A percentile compares a stretch with the other conserved stretches of the same genome.
Evolutionary conservation across 2,113 vertebrate genomes (phyloP).

Genomic region (Anoplopoma fimbria): DNA sequence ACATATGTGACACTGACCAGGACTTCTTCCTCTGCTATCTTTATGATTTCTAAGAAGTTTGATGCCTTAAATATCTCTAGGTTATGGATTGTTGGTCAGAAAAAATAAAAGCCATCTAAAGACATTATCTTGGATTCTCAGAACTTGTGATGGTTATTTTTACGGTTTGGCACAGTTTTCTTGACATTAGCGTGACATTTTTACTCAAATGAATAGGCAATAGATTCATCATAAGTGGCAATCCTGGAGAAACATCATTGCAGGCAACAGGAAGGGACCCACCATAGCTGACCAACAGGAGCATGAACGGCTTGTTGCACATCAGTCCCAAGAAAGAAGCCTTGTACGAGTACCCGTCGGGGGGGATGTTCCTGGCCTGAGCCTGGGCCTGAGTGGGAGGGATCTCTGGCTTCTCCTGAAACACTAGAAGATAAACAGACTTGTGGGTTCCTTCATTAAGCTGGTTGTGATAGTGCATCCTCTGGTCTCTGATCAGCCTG

Average conservation of each 20-base stretch:
- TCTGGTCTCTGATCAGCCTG: neutral
- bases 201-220: neutral
- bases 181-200: neutral
- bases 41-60: no score
- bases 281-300: slow-evolving; percentile 94
- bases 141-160: no score
- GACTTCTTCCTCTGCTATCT: neutral
- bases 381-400: slow-evolving; percentile 92
- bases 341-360: slow-evolving; percentile 85
- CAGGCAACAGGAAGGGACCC: slow-evolving; percentile 52
- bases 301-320: slow-evolving; percentile 88
- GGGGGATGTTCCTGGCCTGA: slow-evolving; percentile 76
- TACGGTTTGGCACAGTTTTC: neutral
- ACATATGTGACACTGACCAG: neutral
- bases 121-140: neutral
- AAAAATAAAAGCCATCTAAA: neutral
- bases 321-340: slow-evolving; percentile 88
- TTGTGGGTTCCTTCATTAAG: neutral
- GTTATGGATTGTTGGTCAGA: neutral
- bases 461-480: neutral
- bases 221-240: neutral
- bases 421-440: slow-evolving; percentile 84
- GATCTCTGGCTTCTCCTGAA: slow-evolving; percentile 89
- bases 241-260: neutral
- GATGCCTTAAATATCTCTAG: neutral